Percentiles rank a stretch among this genome's conserved stretches.
phyloP scores from a whole-genome alignment of 2,113 vertebrate species.

The Nycticebus coucang region DNA sequence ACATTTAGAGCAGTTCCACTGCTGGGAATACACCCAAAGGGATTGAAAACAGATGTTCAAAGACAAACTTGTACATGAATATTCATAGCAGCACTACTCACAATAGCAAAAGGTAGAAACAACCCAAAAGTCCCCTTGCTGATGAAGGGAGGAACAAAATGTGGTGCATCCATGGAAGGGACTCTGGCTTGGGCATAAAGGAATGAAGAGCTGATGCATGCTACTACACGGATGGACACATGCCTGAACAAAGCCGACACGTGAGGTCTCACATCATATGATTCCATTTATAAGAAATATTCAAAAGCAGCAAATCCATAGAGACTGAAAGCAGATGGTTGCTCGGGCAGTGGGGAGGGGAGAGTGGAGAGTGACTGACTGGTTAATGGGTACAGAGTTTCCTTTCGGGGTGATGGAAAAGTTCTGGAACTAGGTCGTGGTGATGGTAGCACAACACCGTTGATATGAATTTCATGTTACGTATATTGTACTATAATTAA shows the following conservation, averaged over 20 bases:
- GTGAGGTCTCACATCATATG: neutral
- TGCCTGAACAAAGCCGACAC: neutral
- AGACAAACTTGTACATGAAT: neutral
- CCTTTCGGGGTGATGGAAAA: neutral
- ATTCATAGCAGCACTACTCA: neutral
- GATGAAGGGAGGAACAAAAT: neutral
- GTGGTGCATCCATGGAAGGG: rapidly evolving
- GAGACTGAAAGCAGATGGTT: neutral
- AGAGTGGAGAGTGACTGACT: neutral
- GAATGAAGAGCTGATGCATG: rapidly evolving
- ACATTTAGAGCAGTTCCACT: neutral
- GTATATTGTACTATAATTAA: neutral
- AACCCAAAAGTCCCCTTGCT: neutral
- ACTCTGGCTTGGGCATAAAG: neutral
- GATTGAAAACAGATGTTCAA: neutral
- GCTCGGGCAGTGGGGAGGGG: rapidly evolving
- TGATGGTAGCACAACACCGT: neutral
- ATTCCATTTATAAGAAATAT: neutral
- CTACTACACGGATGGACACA: rapidly evolving
- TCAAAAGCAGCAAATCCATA: neutral
- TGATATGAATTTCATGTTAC: neutral
- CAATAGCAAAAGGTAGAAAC: neutral
- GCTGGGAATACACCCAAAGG: neutral
- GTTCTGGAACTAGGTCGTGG: neutral
- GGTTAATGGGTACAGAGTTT: neutral